Percentiles rank a stretch among this genome's conserved stretches.
phyloP scores from a whole-genome alignment of 2,888 invertebrate species.

The Pegoplata infirma region DNA sequence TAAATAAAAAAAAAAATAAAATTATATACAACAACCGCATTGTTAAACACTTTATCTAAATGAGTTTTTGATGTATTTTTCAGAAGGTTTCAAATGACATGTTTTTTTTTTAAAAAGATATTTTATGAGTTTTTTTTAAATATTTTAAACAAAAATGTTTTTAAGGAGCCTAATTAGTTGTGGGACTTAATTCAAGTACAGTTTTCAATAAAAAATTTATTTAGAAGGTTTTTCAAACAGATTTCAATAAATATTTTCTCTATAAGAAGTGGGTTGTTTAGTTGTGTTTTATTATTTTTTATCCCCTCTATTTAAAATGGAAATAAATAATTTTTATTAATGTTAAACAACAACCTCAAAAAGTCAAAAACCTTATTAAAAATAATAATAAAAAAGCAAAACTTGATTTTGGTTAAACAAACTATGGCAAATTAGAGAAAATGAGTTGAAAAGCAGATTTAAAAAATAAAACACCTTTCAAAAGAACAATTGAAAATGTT shows the following conservation, averaged over 20 bases:
- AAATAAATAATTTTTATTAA: not conserved
- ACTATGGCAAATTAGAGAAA: not conserved
- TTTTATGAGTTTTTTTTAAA: not conserved
- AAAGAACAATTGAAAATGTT: constrained; percentile 26
- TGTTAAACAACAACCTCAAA: not conserved
- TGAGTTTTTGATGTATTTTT: constrained; percentile 38
- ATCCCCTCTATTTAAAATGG: not conserved
- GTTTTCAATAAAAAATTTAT: not conserved
- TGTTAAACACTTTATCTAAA: constrained; percentile 37
- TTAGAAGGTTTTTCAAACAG: not conserved
- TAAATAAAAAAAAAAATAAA: too few species aligned
- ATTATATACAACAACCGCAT: constrained; percentile 12
- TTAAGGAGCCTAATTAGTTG: constrained; percentile 6
- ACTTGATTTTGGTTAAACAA: constrained; percentile 4
- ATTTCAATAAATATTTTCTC: not conserved
- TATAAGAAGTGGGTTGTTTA: not conserved
- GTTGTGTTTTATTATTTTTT: too few species aligned
- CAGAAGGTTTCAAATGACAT: constrained; percentile 33
- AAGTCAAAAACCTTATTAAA: constrained; percentile 26
- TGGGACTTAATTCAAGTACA: constrained; percentile 26
- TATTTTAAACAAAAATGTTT: not conserved
- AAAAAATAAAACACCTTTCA: constrained; percentile 31
- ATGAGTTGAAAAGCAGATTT: constrained; percentile 11
- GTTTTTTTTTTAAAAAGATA: constrained; percentile 16
- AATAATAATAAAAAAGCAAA: not conserved